Evolutionary conservation across 1,140 invertebrate species (phyloP).

Genomic region (Drosophila rufa): DNA sequence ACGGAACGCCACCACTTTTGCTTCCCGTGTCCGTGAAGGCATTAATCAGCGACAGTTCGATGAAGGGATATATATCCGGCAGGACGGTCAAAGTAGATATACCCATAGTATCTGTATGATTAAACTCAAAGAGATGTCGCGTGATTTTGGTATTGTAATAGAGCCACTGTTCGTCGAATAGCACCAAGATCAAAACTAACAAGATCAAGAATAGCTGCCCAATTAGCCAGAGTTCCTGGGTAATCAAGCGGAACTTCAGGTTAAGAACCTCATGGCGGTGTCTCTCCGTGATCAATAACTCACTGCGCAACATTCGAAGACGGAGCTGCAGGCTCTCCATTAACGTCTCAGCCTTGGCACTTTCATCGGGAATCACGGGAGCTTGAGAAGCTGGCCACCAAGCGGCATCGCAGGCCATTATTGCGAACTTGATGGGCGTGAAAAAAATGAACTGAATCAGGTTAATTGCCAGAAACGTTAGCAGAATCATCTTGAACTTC

Average conservation of each 20-base stretch:
- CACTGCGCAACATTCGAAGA: slow-evolving; percentile 22
- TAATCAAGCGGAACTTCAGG: slow-evolving; percentile 51
- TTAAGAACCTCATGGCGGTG: slow-evolving; percentile 68
- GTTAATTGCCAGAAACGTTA: slow-evolving; percentile 14
- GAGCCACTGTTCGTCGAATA: neutral
- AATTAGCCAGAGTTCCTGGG: slow-evolving; percentile 55
- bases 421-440: slow-evolving; percentile 39
- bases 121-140: neutral
- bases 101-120: slow-evolving; percentile 18
- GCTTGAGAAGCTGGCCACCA: slow-evolving; percentile 27
- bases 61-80: slow-evolving; percentile 43
- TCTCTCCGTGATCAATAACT: slow-evolving; percentile 42
- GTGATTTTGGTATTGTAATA: slow-evolving; percentile 45
- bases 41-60: slow-evolving; percentile 34
- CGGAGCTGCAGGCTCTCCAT: slow-evolving; percentile 39
- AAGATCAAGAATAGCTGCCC: slow-evolving; percentile 45
- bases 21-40: slow-evolving; percentile 34
- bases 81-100: slow-evolving; percentile 15
- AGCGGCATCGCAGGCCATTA: slow-evolving; percentile 40
- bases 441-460: slow-evolving; percentile 27
- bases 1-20: neutral
- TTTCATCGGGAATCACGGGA: neutral
- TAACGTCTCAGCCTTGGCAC: slow-evolving; percentile 14
- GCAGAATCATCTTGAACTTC: slow-evolving; percentile 36
- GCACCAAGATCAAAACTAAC: slow-evolving; percentile 33